These are phyloP conservation scores for Molossus molossus DNA, from an alignment of 2,797 vertebrate genomes.

Conservation along the genomic window DNA sequence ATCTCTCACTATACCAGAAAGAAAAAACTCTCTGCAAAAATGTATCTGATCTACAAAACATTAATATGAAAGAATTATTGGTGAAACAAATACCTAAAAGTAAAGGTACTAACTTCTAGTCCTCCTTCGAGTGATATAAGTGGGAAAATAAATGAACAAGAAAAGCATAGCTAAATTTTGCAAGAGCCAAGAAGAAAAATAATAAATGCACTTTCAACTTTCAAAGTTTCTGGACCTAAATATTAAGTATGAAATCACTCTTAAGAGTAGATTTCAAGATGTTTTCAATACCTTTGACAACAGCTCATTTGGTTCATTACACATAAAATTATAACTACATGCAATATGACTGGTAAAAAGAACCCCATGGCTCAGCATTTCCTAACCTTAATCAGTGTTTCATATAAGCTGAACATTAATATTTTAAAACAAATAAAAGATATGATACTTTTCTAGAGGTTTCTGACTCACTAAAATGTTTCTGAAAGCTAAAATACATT, in stretches of 20 bases:
- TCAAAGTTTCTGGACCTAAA: conserved; percentile 57
- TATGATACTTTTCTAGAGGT: conserved; percentile 81
- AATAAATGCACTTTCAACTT: conserved; percentile 56
- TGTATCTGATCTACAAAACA: neutral
- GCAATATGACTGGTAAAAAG: conserved; percentile 18
- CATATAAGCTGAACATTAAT: conserved; percentile 79
- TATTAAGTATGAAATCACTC: conserved; percentile 48
- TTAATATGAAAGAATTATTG: conserved; percentile 39
- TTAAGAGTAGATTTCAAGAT: conserved; percentile 63
- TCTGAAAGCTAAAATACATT: conserved; percentile 81
- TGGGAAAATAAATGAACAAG: conserved; percentile 12
- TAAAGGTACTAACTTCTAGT: conserved; percentile 10
- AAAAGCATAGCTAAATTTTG: conserved; percentile 21
- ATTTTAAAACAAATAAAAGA: conserved; percentile 87
- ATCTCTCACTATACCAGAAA: conserved; percentile 33
- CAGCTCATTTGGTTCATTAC: conserved; percentile 74
- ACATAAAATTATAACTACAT: conserved; percentile 62
- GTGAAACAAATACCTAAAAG: conserved; percentile 42
- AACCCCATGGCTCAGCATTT: conserved; percentile 81
- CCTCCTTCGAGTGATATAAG: neutral
- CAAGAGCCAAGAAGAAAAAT: conserved; percentile 39
- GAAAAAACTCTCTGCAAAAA: conserved; percentile 59
- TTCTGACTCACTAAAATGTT: conserved; percentile 85
- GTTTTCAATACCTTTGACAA: conserved; percentile 75
- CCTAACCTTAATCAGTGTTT: conserved; percentile 83